phyloP scores from a whole-genome alignment of 1,140 invertebrate genomes.

The Contarinia nasturtii region DNA sequence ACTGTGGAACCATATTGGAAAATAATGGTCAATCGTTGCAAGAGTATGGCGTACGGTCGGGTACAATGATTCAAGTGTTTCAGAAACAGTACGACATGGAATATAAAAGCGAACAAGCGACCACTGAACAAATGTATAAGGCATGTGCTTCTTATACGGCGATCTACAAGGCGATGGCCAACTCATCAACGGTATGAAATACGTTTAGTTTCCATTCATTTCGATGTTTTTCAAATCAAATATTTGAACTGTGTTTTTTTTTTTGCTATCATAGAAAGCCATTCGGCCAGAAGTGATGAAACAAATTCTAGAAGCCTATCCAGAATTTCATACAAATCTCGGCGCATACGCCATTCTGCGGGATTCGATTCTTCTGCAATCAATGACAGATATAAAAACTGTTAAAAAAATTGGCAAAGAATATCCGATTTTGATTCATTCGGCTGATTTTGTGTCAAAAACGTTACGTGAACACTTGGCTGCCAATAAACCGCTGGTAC shows the following conservation, averaged over 20 bases:
- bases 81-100: too few relatives aligned
- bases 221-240: too few relatives aligned
- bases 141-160: too few relatives aligned
- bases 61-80: too few relatives aligned
- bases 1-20: too few relatives aligned
- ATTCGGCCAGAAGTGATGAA: conserved; percentile 4
- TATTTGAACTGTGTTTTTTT: background rate
- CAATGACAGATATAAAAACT: conserved; percentile 16
- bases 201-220: too few relatives aligned
- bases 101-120: too few relatives aligned
- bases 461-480: conserved; percentile 20
- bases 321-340: conserved; percentile 20
- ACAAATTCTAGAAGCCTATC: conserved; percentile 19
- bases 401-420: conserved; percentile 16
- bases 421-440: conserved; percentile 20
- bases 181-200: too few relatives aligned
- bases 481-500: conserved; percentile 7
- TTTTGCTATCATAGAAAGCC: background rate
- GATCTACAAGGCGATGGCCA: too few relatives aligned
- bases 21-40: too few relatives aligned
- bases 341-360: conserved; percentile 19
- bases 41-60: too few relatives aligned
- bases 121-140: too few relatives aligned
- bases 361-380: conserved; percentile 19
- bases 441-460: conserved; percentile 19